Evolutionary conservation across 2,888 invertebrate genomes (phyloP).

Genomic region (Drosophila phalerata): DNA sequence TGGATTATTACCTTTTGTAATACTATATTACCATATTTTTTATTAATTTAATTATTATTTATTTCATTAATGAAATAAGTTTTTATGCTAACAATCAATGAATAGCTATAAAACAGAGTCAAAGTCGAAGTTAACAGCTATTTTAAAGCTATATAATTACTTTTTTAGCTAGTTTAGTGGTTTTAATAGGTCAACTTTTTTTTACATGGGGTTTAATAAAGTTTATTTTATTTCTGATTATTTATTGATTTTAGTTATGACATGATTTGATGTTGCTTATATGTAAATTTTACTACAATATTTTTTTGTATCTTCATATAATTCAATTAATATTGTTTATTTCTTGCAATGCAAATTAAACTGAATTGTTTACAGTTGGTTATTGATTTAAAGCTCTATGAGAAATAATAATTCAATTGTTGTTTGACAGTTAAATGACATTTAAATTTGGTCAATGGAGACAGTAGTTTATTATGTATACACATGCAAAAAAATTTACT

Average conservation of each 20-base stretch:
- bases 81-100: neutral
- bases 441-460: conserved; percentile 6
- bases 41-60: neutral
- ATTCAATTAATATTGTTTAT: too few species aligned
- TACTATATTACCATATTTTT: too few species aligned
- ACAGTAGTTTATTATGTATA: conserved; percentile 3
- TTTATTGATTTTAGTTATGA: neutral
- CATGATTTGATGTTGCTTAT: too few species aligned
- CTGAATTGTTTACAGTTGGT: neutral
- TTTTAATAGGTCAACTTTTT: neutral
- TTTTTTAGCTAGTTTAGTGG: neutral
- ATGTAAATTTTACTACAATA: neutral
- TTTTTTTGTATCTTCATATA: neutral
- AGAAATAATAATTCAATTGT: neutral
- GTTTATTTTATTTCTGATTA: neutral
- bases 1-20: too few species aligned
- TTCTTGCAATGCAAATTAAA: neutral
- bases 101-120: neutral
- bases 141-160: neutral
- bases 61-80: neutral
- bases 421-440: conserved; percentile 5
- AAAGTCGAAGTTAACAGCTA: neutral
- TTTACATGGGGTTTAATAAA: neutral
- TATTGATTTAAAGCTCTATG: neutral
- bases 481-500: neutral